Base-by-base conservation (phyloP, 1,140 invertebrate species). In the Andrena cerasifolii region DNA sequence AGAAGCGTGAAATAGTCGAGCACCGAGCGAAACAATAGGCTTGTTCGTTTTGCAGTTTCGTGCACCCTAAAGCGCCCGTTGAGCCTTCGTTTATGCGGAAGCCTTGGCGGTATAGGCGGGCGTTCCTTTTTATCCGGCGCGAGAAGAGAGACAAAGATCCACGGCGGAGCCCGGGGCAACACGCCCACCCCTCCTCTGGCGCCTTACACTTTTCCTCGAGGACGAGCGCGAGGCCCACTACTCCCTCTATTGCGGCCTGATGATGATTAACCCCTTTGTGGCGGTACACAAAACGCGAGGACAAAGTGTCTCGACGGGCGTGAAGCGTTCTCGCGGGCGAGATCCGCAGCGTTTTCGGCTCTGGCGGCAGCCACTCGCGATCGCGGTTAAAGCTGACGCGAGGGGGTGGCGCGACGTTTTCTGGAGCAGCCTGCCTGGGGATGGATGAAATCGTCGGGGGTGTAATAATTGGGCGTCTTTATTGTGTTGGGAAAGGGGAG, bases 41-140 rank as follows among this genome's bases (percentile, higher is more conserved):
- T 83, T 47, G 49, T 79, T 65, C 70, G 71, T 74, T 83, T 83
- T 68, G 59, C 51, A 79, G 71, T 71, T 83, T 84, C 66, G 82
- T 75, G 65, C 80, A 67, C 66, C 75, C 53, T 66, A 70, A 62
- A 75, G 70, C 53, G 67, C 45, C 62, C 53, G 58, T 82, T 36
- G 51, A 58, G 65, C 76, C 70, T 79, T 79, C 71, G 80, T 84
- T 84, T 84, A 83, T 79, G 65, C 70, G 82, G 77, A 83, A 84
- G 51, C 63, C n/a, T n/a, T n/a, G 58, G 33, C 43, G 66, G 71
- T 83, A 79, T 73, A 83, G 51, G 47, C 61, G 45, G 36, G 66
- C 82, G 45, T 83, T 79, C 49, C 54, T 75, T 80, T 76, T 79
- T 36, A 67, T 79, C 56, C 33, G n/a, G 18, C 24, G 59, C 49